These are phyloP conservation scores for Melanostoma scalare DNA, from an alignment of 2,888 invertebrate species.

Conservation along the genomic window DNA sequence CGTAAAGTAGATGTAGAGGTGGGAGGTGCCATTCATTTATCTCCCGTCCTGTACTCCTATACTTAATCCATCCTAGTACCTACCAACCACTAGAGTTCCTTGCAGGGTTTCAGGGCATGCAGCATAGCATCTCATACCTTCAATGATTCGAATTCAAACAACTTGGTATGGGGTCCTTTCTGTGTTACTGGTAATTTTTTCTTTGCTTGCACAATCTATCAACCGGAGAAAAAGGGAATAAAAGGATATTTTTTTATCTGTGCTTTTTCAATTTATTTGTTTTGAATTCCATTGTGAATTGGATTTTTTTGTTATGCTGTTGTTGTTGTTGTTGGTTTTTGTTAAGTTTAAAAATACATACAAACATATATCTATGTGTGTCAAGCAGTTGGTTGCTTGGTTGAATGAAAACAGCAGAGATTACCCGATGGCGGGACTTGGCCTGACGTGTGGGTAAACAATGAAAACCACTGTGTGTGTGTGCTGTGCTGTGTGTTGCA, in stretches of 20 bases:
- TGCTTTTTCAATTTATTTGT: conserved; percentile 68
- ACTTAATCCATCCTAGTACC: conserved; percentile 50
- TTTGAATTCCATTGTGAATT: conserved; percentile 66
- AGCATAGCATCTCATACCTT: background rate
- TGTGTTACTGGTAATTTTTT: background rate
- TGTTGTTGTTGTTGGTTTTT: conserved; percentile 9
- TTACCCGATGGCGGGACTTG: conserved; percentile 28
- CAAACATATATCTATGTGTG: conserved; percentile 16
- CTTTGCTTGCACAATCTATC: conserved; percentile 60
- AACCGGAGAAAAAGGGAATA: conserved; percentile 43
- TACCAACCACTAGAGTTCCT: conserved; percentile 17
- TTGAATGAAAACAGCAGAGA: conserved; percentile 27
- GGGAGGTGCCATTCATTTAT: conserved; percentile 20
- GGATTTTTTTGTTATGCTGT: conserved; percentile 29
- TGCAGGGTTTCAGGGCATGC: conserved; percentile 2
- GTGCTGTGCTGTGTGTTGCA: conserved; percentile 23
- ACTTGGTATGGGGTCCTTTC: background rate
- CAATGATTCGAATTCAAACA: background rate
- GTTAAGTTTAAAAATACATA: conserved; percentile 5
- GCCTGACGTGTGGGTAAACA: conserved; percentile 30
- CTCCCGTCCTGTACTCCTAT: conserved; percentile 9
- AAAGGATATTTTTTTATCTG: conserved; percentile 49
- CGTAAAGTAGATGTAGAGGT: background rate
- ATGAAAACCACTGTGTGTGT: conserved; percentile 43
- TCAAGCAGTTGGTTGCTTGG: conserved; percentile 38